Conservation (phyloP, 1,140 invertebrate species). For the Stegodyphus dumicola region DNA sequence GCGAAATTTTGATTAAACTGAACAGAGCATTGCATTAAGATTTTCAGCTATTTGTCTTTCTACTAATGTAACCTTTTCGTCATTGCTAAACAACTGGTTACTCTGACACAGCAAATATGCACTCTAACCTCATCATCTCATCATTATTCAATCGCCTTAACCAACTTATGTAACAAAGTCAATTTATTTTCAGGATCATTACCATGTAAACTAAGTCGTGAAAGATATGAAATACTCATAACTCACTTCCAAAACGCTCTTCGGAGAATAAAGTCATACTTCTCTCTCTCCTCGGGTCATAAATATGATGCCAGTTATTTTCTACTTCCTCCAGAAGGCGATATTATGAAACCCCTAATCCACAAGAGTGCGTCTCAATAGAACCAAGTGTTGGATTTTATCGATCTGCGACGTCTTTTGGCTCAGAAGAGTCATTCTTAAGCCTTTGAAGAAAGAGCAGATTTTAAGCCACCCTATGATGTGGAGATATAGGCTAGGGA, state of each 20-base stretch:
- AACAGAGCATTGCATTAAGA: too few species aligned
- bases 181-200: too few species aligned
- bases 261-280: background rate
- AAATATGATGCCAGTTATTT: slow-evolving; percentile 13
- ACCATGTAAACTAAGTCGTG: background rate
- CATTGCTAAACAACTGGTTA: too few species aligned
- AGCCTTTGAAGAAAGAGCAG: background rate
- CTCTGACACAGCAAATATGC: too few species aligned
- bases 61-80: too few species aligned
- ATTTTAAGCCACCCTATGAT: slow-evolving; percentile 10
- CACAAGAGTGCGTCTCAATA: slow-evolving; percentile 16
- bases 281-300: background rate
- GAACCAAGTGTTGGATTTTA: background rate
- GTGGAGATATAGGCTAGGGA: background rate
- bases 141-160: too few species aligned
- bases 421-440: background rate
- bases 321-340: background rate
- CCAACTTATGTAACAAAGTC: too few species aligned
- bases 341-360: slow-evolving; percentile 27
- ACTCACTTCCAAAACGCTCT: too few species aligned
- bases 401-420: background rate
- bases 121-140: too few species aligned
- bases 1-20: too few species aligned
- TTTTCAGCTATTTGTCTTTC: too few species aligned
- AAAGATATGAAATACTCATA: background rate